Conservation (phyloP, 2,113 vertebrate species). For the Passer montanus region DNA sequence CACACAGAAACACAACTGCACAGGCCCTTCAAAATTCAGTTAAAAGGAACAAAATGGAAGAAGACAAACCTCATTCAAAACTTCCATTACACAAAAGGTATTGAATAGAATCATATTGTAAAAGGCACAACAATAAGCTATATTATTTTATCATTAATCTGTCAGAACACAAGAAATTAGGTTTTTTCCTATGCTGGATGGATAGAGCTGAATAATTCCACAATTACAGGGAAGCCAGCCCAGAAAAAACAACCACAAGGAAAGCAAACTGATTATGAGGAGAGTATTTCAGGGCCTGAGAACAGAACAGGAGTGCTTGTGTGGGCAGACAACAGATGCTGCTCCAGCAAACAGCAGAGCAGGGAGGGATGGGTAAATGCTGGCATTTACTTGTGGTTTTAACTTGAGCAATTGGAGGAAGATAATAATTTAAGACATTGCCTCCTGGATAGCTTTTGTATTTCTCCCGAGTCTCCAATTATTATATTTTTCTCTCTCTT, state of each 20-base stretch:
- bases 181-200: not conserved
- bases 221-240: not conserved
- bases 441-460: not conserved
- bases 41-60: not conserved
- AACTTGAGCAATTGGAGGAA: not conserved
- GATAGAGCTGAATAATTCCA: not conserved
- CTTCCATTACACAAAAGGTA: not conserved
- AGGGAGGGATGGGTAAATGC: not conserved
- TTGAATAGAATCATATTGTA: not conserved
- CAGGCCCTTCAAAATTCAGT: not conserved
- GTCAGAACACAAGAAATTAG: not conserved
- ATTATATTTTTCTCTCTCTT: not conserved
- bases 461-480: not conserved
- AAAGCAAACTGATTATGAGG: not conserved
- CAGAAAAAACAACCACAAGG: not conserved
- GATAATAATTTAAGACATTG: not conserved
- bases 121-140: not conserved
- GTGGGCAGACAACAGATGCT: not conserved
- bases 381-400: not conserved
- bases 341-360: not conserved
- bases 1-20: not conserved
- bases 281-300: not conserved
- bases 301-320: not conserved
- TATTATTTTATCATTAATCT: not conserved
- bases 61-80: not conserved